Percentiles rank a stretch among this genome's conserved stretches.
These are phyloP conservation scores for Schizopygopsis pylzovi DNA, from an alignment of 2,797 vertebrate genomes.

Conservation along the genomic window DNA sequence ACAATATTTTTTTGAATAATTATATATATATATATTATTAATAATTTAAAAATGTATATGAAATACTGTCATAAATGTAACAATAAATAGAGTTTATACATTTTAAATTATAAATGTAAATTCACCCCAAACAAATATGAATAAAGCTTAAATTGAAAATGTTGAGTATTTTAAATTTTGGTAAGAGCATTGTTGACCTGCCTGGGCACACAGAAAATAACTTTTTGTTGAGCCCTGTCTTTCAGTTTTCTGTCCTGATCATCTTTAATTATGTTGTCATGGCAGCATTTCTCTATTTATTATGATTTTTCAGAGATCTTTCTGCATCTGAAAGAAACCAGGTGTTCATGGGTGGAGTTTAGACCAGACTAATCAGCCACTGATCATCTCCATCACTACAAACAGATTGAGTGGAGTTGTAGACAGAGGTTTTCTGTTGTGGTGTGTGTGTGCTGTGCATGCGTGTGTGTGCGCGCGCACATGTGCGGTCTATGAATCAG, in stretches of 20 bases:
- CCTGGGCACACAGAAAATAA: no score
- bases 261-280: slow-evolving; percentile 2
- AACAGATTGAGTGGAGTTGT: neutral
- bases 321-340: slow-evolving; percentile 36
- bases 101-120: neutral
- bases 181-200: neutral
- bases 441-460: neutral
- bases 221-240: neutral
- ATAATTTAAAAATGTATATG: neutral
- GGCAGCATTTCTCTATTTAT: neutral
- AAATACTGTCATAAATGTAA: no score
- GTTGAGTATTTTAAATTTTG: neutral
- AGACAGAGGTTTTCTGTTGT: slow-evolving; percentile 7
- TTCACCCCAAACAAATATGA: no score
- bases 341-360: slow-evolving; percentile 35
- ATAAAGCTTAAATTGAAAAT: no score
- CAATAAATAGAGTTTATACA: no score
- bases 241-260: neutral
- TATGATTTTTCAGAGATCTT: slow-evolving; percentile 14
- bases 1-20: no score
- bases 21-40: no score
- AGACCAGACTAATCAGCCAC: slow-evolving; percentile 26
- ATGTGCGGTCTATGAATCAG: slow-evolving; percentile 4
- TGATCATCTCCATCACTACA: slow-evolving; percentile 32
- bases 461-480: neutral